These are phyloP conservation scores for Rhynchonycteris naso DNA, from an alignment of 2,797 vertebrate genomes.

Conservation along the genomic window DNA sequence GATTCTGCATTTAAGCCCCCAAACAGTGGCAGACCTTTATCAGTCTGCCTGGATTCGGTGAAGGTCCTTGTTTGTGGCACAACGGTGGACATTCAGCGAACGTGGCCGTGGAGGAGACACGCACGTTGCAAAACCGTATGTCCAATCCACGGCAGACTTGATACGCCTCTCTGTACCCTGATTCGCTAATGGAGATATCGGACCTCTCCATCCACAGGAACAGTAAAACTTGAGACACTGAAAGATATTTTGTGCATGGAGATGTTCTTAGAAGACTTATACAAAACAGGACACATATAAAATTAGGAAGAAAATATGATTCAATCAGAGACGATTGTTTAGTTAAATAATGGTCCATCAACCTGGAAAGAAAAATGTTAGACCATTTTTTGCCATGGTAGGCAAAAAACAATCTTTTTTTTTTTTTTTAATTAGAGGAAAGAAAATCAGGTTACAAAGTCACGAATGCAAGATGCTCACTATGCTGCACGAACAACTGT, in stretches of 20 bases:
- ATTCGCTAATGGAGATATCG: rapidly evolving
- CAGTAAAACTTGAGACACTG: no score
- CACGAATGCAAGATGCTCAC: background rate
- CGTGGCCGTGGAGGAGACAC: rapidly evolving
- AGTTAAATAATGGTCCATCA: background rate
- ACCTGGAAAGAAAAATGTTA: background rate
- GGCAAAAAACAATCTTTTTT: background rate
- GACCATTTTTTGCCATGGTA: background rate
- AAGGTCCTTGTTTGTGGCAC: background rate
- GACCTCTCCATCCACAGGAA: background rate
- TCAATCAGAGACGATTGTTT: background rate
- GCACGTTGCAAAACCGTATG: no score
- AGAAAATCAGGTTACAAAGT: background rate
- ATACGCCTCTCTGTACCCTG: rapidly evolving
- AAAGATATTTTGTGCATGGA: background rate
- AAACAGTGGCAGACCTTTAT: background rate
- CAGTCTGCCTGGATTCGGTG: background rate
- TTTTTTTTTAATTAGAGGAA: background rate
- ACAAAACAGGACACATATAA: background rate
- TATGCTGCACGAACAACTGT: background rate
- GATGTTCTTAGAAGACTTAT: background rate
- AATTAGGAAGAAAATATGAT: background rate
- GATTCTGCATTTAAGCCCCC: background rate
- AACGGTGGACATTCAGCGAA: background rate
- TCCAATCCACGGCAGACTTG: background rate